Conservation (phyloP, 1,140 invertebrate species). For the Eurosta solidaginis region DNA sequence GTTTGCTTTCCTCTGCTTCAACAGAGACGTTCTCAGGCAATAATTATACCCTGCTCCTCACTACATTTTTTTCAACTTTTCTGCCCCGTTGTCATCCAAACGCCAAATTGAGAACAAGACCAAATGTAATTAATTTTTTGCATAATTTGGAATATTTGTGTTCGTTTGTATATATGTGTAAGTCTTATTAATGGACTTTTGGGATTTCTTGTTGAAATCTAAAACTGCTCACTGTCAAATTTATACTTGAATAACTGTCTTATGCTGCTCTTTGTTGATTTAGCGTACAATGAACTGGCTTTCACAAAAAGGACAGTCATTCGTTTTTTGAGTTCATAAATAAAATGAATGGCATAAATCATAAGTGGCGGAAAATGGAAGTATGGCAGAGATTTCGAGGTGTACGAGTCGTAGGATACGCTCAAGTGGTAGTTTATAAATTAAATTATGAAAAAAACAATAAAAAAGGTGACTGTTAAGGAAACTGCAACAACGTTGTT, state of each 20-base stretch:
- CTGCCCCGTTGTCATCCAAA: not conserved
- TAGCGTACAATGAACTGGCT: constrained; percentile 4
- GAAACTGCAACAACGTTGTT: not conserved
- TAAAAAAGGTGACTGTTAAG: too few species aligned
- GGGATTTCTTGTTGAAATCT: not conserved
- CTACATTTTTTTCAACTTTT: constrained; percentile 6
- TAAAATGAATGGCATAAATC: not conserved
- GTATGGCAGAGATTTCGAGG: not conserved
- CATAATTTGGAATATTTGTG: constrained; percentile 17
- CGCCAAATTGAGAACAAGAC: not conserved
- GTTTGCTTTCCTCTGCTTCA: too few species aligned
- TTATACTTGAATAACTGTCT: not conserved
- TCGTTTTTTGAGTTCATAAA: not conserved
- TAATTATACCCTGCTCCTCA: not conserved
- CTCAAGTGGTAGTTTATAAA: not conserved
- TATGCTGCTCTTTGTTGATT: not conserved
- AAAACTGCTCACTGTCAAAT: not conserved
- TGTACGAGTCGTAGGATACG: not conserved
- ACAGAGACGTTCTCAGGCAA: too few species aligned
- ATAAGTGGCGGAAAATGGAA: too few species aligned
- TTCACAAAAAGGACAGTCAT: not conserved
- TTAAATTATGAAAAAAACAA: not conserved
- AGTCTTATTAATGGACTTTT: not conserved
- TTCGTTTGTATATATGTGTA: too few species aligned
- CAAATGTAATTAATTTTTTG: constrained; percentile 25